Evolutionary conservation across 2,888 invertebrate genomes (phyloP).

Genomic region (Pecten maximus): DNA sequence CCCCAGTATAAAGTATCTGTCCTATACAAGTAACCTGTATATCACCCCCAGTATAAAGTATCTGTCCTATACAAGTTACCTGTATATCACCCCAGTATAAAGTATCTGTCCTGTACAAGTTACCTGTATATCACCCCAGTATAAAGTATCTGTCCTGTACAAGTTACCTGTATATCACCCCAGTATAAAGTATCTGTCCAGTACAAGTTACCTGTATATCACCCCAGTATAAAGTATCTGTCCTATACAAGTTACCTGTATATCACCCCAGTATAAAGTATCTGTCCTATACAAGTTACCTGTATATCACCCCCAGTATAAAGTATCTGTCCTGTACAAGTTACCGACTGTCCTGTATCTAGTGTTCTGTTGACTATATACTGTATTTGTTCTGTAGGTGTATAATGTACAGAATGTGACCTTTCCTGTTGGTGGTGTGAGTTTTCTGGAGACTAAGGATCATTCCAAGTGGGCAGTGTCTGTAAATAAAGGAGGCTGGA

Average conservation of each 20-base stretch:
- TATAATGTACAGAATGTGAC: conserved; percentile 55
- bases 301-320: not conserved
- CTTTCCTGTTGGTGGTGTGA: conserved; percentile 48
- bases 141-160: not conserved
- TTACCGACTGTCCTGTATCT: not conserved
- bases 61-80: conserved; percentile 80
- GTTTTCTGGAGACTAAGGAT: conserved; percentile 74
- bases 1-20: not conserved
- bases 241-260: too few relatives aligned
- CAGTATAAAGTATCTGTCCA: not conserved
- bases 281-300: too few relatives aligned
- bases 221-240: not conserved
- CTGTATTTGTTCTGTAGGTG: conserved; percentile 54
- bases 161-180: not conserved
- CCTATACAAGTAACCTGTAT: not conserved
- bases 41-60: not conserved
- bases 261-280: too few relatives aligned
- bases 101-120: too few relatives aligned
- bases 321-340: not conserved
- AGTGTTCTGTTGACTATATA: not conserved
- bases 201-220: not conserved
- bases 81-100: too few relatives aligned
- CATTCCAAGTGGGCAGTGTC: conserved; percentile 82
- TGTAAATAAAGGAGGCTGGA: conserved; percentile 84
- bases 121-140: not conserved